phyloP scores from a whole-genome alignment of 2,888 invertebrate genomes.

The Belgica antarctica region DNA sequence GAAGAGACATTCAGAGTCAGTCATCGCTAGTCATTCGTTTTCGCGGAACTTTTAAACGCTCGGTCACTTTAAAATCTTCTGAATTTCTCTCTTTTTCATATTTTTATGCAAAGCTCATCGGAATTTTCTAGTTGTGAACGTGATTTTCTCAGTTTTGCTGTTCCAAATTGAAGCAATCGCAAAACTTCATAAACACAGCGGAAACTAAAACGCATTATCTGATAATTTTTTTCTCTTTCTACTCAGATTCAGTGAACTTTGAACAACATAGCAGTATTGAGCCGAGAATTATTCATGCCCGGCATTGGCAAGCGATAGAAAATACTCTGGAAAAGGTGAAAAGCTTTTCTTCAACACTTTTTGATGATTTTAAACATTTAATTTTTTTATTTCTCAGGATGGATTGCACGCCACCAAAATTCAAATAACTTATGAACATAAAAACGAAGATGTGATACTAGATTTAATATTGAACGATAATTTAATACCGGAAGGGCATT shows the following conservation, averaged over 20 bases:
- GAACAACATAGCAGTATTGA: conserved; percentile 64
- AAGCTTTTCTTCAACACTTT: too few species aligned
- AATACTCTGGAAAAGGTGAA: conserved; percentile 69
- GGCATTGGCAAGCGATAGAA: conserved; percentile 69
- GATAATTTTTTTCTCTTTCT: neutral
- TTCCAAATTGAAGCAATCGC: too few species aligned
- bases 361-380: too few species aligned
- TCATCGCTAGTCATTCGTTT: too few species aligned
- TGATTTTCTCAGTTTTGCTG: too few species aligned
- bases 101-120: too few species aligned
- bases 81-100: too few species aligned
- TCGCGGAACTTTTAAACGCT: too few species aligned
- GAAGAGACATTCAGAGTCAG: too few species aligned
- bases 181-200: too few species aligned
- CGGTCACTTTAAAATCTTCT: too few species aligned
- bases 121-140: too few species aligned
- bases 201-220: neutral
- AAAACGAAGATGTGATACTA: conserved; percentile 65
- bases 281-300: conserved; percentile 70
- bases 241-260: conserved; percentile 60
- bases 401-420: conserved; percentile 51
- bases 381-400: conserved; percentile 49
- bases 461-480: conserved; percentile 72
- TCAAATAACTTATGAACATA: conserved; percentile 65
- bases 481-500: conserved; percentile 60